Percentiles rank a stretch among this genome's conserved stretches.
Conservation (phyloP, 1,140 invertebrate species). For the Listronotus oregonensis region DNA sequence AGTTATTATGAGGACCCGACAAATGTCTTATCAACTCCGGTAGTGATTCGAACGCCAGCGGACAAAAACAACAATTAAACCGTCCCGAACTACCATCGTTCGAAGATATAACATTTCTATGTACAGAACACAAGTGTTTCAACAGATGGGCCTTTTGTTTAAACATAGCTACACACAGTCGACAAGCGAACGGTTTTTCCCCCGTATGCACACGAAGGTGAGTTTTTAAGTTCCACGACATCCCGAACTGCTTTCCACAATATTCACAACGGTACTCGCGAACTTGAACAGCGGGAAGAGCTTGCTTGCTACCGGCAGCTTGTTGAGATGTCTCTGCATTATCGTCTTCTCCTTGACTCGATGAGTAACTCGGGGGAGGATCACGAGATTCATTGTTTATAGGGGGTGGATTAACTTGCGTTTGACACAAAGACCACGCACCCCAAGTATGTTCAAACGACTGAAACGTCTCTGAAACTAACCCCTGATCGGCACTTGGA, state of each 20-base stretch:
- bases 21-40: conserved; percentile 83
- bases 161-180: conserved; percentile 86
- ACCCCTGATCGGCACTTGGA: conserved; percentile 67
- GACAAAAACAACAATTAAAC: conserved; percentile 86
- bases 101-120: conserved; percentile 79
- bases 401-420: conserved; percentile 61
- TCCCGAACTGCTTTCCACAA: conserved; percentile 86
- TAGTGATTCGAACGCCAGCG: conserved; percentile 78
- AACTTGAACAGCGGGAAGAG: conserved; percentile 62
- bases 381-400: conserved; percentile 53
- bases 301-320: conserved; percentile 59
- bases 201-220: conserved; percentile 84
- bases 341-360: conserved; percentile 49
- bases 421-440: conserved; percentile 69
- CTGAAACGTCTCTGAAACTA: conserved; percentile 55
- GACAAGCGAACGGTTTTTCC: conserved; percentile 85
- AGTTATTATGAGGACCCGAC: conserved; percentile 83
- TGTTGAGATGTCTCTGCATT: conserved; percentile 60
- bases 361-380: conserved; percentile 57
- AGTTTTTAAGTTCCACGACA: conserved; percentile 88
- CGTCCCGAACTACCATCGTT: conserved; percentile 70
- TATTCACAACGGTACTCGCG: conserved; percentile 84
- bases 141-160: conserved; percentile 85
- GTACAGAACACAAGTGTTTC: conserved; percentile 84
- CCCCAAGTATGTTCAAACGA: conserved; percentile 64